Base-by-base conservation (phyloP, 2,888 invertebrate species). In the Lissonota sp. region DNA sequence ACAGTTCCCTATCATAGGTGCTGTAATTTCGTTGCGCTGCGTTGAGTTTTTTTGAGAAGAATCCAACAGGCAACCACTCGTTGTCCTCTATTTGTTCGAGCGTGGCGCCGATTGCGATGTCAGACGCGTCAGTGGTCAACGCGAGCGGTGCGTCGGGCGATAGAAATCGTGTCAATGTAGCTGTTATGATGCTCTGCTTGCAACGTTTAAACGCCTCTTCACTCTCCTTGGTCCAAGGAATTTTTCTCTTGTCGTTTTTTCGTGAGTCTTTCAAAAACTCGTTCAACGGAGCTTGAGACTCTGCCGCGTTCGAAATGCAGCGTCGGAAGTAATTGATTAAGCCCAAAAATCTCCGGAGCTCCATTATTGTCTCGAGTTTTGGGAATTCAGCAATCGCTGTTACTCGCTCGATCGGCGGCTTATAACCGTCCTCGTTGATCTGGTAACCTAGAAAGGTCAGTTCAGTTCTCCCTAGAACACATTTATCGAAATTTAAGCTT, bases 221-320 rank as follows among this genome's bases (percentile, higher is more conserved):
- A 0, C 6, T 6, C 44, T 42, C 51, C 10, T n/a, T n/a, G 37
- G 8, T 62, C 57, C 51, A 69, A 3, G 55, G 55, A 4, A 69
- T n/a, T 5, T 16, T 16, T 0, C 55, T 10, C n/a, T 69, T 40
- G 40, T 69, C 69, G 55, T 69, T 69, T 8, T 69, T 69, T 12
- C 55, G 55, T 4, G 55, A 69, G 40, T 69, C 55, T 4, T 40
- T 40, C 4, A 70, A 8, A 5, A 57, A 40, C 3, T 42, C 55
- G 10, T 55, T 57, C 2, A 63, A 16, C 7, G 26, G 44, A 1
- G 53, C 55, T 40, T 73, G 55, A 1, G 39, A 4, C 5, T 37
- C 6, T n/a, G 73, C 62, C 4, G 51, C 37, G 3, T 62, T n/a
- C 0, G 40, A 39, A 1, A 72, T 62, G 6, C 37, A 42, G 0